Conservation (phyloP, 92 coral and sea anemone species). For the Chrysogorgia sp. region DNA sequence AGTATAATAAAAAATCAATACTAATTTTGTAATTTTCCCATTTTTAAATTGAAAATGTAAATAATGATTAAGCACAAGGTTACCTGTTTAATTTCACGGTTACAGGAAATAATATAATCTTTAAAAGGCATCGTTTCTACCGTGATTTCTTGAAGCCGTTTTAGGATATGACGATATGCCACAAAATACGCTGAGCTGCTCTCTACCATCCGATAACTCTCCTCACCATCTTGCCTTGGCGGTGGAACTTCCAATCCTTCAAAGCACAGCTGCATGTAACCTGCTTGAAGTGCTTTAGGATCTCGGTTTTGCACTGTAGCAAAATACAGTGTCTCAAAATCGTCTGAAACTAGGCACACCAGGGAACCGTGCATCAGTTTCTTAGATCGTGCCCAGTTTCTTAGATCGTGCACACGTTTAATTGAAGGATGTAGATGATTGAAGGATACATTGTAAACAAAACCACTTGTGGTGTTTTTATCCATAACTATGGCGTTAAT, state of each 20-base stretch:
- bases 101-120: slow-evolving; percentile 72
- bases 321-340: slow-evolving; percentile 59
- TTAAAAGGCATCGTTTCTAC: slow-evolving; percentile 73
- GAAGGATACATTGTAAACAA: slow-evolving; percentile 69
- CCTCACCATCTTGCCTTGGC: slow-evolving; percentile 25
- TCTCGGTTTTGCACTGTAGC: slow-evolving; percentile 86
- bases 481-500: slow-evolving; percentile 66
- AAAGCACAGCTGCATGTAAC: slow-evolving; percentile 74
- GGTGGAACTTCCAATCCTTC: slow-evolving; percentile 44
- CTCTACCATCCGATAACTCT: slow-evolving; percentile 70
- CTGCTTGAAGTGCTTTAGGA: slow-evolving; percentile 48
- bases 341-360: slow-evolving; percentile 76
- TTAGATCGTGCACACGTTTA: slow-evolving; percentile 66
- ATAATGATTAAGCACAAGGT: no score
- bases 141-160: slow-evolving; percentile 63
- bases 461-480: slow-evolving; percentile 15
- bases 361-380: slow-evolving; percentile 76
- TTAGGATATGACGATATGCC: slow-evolving; percentile 79
- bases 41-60: no score
- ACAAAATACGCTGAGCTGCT: slow-evolving; percentile 75
- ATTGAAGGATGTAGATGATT: slow-evolving; percentile 52
- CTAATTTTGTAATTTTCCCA: no score
- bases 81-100: slow-evolving; percentile 42
- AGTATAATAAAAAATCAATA: no score
- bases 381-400: slow-evolving; percentile 73